A percentile compares a stretch with the other conserved stretches of the same genome.
Evolutionary conservation across 2,797 vertebrate species (phyloP).

Genomic region (Propithecus deckenii): DNA sequence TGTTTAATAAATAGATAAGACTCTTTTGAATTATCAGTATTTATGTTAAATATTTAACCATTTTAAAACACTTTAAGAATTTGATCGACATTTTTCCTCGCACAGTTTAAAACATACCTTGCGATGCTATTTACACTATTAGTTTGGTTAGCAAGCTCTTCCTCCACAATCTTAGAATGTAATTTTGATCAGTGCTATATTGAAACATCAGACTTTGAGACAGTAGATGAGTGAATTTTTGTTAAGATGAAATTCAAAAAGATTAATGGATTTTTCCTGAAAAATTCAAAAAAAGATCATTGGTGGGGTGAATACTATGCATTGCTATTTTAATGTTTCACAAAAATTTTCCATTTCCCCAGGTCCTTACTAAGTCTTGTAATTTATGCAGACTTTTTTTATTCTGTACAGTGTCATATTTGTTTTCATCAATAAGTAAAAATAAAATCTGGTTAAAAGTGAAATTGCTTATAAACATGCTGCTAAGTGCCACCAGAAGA

Average conservation of each 20-base stretch:
- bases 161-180: neutral
- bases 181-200: neutral
- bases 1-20: neutral
- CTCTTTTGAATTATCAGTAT: neutral
- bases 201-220: neutral
- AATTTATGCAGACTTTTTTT: neutral
- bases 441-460: neutral
- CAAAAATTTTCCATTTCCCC: neutral
- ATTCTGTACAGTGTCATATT: neutral
- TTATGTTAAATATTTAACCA: neutral
- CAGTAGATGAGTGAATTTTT: neutral
- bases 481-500: constrained; percentile 37
- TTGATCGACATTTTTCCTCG: neutral
- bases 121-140: neutral
- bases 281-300: neutral
- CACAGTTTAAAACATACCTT: neutral
- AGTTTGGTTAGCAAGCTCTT: neutral
- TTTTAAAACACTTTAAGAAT: neutral
- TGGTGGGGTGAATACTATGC: neutral
- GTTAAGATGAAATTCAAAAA: neutral
- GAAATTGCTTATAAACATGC: too few relatives aligned
- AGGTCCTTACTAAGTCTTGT: neutral
- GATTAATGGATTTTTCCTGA: neutral
- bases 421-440: neutral
- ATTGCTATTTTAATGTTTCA: neutral